Percentiles rank a stretch among this genome's conserved stretches.
Conservation (phyloP, 1,140 invertebrate species). For the Drosophila triauraria region DNA sequence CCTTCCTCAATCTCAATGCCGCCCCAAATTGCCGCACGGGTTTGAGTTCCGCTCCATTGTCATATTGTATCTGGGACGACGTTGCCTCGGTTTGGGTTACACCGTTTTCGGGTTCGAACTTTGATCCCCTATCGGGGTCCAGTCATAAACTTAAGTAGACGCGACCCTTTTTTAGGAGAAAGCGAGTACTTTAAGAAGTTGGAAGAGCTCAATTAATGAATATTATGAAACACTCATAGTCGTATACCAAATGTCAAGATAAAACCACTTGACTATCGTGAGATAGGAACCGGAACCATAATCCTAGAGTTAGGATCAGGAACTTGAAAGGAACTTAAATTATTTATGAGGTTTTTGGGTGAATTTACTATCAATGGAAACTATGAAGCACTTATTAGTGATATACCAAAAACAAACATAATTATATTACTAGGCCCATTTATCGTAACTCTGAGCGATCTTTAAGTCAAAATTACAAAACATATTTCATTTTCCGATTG, state of each 20-base stretch:
- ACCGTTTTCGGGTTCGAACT: constrained; percentile 12
- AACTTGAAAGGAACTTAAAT: neutral
- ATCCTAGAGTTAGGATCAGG: neutral
- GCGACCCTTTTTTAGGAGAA: constrained; percentile 13
- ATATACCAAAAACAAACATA: too few relatives aligned
- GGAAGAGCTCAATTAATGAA: constrained; percentile 21
- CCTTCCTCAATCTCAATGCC: constrained; percentile 44
- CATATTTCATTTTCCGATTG: too few relatives aligned
- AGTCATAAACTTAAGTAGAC: constrained; percentile 32
- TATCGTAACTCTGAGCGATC: too few relatives aligned
- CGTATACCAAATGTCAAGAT: constrained; percentile 8
- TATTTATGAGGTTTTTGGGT: neutral
- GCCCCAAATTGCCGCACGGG: constrained; percentile 62
- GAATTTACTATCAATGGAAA: too few relatives aligned
- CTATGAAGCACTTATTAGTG: too few relatives aligned
- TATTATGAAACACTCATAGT: constrained; percentile 25
- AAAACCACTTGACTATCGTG: neutral
- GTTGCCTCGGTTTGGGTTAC: constrained; percentile 18
- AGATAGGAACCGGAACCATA: constrained; percentile 5
- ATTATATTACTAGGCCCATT: too few relatives aligned
- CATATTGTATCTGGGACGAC: constrained; percentile 34
- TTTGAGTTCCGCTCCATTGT: constrained; percentile 43
- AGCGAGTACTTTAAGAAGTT: constrained; percentile 7
- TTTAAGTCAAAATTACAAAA: too few relatives aligned
- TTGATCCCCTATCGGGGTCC: constrained; percentile 21